phyloP scores from a whole-genome alignment of 37 sponge, comb jelly and placozoan species.

The Halichondria panicea region DNA sequence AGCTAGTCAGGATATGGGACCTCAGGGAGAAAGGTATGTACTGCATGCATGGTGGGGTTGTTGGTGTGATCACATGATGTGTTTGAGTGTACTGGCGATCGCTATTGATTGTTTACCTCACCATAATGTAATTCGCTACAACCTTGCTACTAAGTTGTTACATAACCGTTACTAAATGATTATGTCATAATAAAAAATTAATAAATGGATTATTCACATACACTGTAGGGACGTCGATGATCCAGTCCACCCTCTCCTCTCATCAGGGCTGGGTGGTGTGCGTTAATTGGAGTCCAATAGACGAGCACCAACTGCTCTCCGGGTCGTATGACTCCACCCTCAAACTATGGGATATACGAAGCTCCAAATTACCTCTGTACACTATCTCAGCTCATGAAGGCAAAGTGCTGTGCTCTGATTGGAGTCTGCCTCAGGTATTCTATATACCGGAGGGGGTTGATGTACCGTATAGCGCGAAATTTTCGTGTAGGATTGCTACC shows the following conservation, averaged over 20 bases:
- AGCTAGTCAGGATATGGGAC: conserved; percentile 79
- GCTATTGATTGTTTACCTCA: too few species aligned
- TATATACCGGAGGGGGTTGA: too few species aligned
- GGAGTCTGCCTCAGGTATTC: conserved; percentile 54
- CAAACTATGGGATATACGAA: conserved; percentile 87
- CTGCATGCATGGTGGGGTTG: too few species aligned
- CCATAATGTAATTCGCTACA: too few species aligned
- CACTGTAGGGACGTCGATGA: conserved; percentile 44
- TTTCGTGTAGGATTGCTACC: too few species aligned
- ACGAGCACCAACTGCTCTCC: conserved; percentile 79
- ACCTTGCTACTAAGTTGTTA: too few species aligned
- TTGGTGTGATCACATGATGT: too few species aligned
- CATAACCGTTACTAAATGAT: too few species aligned
- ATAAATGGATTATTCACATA: too few species aligned
- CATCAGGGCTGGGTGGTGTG: conserved; percentile 85
- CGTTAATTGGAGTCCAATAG: conserved; percentile 71
- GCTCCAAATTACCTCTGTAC: conserved; percentile 73
- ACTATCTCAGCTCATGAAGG: conserved; percentile 77
- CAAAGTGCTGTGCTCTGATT: conserved; percentile 84
- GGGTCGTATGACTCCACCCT: conserved; percentile 85
- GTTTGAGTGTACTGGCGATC: too few species aligned
- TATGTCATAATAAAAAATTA: too few species aligned
- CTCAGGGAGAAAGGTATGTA: conserved; percentile 21
- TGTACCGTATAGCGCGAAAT: too few species aligned
- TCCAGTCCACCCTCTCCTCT: conserved; percentile 58